Base-by-base conservation (phyloP, 2,797 vertebrate genomes). In the Lacerta agilis region DNA sequence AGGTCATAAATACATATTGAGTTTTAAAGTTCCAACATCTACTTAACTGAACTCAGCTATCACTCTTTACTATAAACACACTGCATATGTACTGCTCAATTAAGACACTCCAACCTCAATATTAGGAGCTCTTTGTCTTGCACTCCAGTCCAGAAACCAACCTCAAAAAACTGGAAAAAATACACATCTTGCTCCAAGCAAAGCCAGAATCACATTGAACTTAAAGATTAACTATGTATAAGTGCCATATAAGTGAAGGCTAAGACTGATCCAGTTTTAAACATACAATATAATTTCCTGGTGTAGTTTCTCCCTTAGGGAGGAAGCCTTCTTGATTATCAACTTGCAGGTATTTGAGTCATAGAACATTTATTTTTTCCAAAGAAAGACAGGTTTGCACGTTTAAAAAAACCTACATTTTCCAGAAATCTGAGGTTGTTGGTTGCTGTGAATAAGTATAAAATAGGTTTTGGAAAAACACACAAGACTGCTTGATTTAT, bases 381-480 rank as follows among this genome's bases (percentile, higher is more conserved):
- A 91, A 4, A 86, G 55, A 64, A 90, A 89, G 92, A 77, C 45
- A 91, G 55, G 36, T 87, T 76, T 82, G 8, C 27, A 83, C 77
- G 1, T 45, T 93, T 83, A 90, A 86, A 88, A 93, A 94, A 90
- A 93, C 94, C 92, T 93, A 94, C 88, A 91, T 95, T 96, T 97
- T 96, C 96, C 97, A 97, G 97, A 96, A 97, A 96, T 95, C 96
- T 97, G 97, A 97, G 97, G 96, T 97, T 96, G 95, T 93, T 95
- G 93, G 93, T 91, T 92, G 94, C 96, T 95, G 83, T 94, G 84
- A 45, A 90, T 94, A 72, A 94, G 90, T 91, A 15, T 86, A 88
- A 94, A 95, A 90, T 72, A 93, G 93, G 95, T 94, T 93, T 94
- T 92, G 69, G 55, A 96, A 94, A 93, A 67, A 73, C 90, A 93